phyloP scores from a whole-genome alignment of 2,797 vertebrate species.

The Coreius guichenoti region DNA sequence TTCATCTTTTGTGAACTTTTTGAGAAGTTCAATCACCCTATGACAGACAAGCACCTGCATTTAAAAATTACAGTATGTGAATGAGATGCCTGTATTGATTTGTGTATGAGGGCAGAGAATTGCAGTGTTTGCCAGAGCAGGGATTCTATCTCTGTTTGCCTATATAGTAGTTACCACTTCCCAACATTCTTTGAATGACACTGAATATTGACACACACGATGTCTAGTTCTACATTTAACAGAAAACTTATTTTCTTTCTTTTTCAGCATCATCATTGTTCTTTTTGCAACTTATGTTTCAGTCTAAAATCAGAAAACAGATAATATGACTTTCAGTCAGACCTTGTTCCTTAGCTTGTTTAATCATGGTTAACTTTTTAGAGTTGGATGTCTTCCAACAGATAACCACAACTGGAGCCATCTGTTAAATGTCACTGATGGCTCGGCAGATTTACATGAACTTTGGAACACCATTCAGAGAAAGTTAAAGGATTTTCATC shows the following conservation, averaged over 20 bases:
- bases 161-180: conserved; percentile 35
- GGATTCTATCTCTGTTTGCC: conserved; percentile 27
- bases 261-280: not conserved
- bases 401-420: conserved; percentile 53
- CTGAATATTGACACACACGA: not conserved
- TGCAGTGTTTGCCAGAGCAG: conserved; percentile 39
- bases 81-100: conserved; percentile 41
- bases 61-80: conserved; percentile 24
- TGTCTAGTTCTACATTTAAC: not conserved
- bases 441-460: conserved; percentile 49
- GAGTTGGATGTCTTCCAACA: conserved; percentile 57
- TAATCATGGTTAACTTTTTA: conserved; percentile 28
- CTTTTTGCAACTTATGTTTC: not conserved
- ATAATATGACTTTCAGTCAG: conserved; percentile 24
- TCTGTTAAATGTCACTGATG: conserved; percentile 41
- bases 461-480: conserved; percentile 55
- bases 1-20: not conserved
- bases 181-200: conserved; percentile 34
- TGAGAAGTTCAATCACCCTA: not conserved
- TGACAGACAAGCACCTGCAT: not conserved
- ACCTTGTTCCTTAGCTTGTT: conserved; percentile 13
- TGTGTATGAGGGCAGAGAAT: not conserved
- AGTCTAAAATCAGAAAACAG: not conserved
- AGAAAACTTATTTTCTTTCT: not conserved
- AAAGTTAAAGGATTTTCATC: conserved; percentile 28